Evolutionary conservation across 2,888 invertebrate genomes (phyloP).

Genomic region (Drosophila pseudotalamancana): DNA sequence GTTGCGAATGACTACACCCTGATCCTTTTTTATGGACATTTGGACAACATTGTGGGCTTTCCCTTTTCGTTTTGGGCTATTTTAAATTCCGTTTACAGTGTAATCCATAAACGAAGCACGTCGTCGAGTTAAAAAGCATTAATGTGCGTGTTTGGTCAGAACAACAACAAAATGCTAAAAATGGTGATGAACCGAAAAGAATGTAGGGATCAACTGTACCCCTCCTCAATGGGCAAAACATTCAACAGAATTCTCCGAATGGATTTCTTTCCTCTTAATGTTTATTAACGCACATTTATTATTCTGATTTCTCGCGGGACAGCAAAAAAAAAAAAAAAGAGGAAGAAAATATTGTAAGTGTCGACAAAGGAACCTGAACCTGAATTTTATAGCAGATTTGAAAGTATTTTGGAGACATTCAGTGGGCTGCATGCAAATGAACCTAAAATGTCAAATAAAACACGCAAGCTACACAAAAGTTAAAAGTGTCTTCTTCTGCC

Average conservation of each 20-base stretch:
- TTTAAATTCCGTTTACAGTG: slow-evolving; percentile 49
- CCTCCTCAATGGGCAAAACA: not conserved
- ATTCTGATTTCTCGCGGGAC: slow-evolving; percentile 18
- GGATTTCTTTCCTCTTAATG: slow-evolving; percentile 9
- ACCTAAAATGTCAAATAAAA: slow-evolving; percentile 28
- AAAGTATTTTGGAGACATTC: slow-evolving; percentile 12
- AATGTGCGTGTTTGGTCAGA: slow-evolving; percentile 61
- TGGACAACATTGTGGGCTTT: slow-evolving; percentile 38
- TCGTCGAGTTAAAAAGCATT: slow-evolving; percentile 54
- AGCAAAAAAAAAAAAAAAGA: not conserved
- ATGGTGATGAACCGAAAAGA: slow-evolving; percentile 26
- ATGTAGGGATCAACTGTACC: slow-evolving; percentile 3
- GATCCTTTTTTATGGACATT: slow-evolving; percentile 75
- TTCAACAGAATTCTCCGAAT: slow-evolving; percentile 27
- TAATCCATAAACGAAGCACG: slow-evolving; percentile 56
- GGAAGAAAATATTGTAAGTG: not conserved
- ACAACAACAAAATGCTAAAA: no score
- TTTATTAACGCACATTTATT: slow-evolving; percentile 8
- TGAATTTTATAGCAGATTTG: slow-evolving; percentile 10
- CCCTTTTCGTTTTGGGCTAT: slow-evolving; percentile 15
- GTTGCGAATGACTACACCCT: slow-evolving; percentile 50
- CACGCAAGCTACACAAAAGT: slow-evolving; percentile 4
- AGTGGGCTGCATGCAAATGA: slow-evolving; percentile 18
- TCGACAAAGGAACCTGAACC: not conserved
- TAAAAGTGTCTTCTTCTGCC: no score